Base-by-base conservation (phyloP, 1,140 invertebrate genomes). In the Leptinotarsa lineolata region DNA sequence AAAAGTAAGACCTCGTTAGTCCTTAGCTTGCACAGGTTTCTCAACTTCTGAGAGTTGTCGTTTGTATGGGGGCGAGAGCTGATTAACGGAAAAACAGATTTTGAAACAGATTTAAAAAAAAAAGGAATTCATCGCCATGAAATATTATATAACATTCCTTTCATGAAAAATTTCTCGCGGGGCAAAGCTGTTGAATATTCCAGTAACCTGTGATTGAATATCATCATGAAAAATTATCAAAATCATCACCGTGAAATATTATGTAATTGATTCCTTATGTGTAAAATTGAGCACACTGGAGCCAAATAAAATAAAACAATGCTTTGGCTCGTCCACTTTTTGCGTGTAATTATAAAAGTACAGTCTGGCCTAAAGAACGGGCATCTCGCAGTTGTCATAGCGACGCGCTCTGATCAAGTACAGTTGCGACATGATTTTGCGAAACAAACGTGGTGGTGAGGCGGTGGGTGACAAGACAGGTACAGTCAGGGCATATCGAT, bases 261-360 rank as follows among this genome's bases (percentile, higher is more conserved):
- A 54, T 54, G 48, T 18, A 54, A 54, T 54, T 54, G 48, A 54
- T 54, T 54, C 15, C 15, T 54, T 54, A 54, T 54, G 48, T 54
- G n/a, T 54, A 18, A 54, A 54, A 54, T 16, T 16, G 48, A 54
- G 48, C 48, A 54, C 15, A 18, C 16, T 54, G 48, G 48, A 54
- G n/a, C 48, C 48, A 13, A 54, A 54, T 54, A 30, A 67, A n/a
- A 67, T 46, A 68, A n/a, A 68, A 68, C 67, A 68, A 68, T 45
- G 67, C 67, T 45, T 68, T 45, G 67, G 66, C 71, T 64, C 72
- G 72, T 69, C 72, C 75, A 80, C 75, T 82, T 81, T 82, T 82
- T 81, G 78, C 77, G 77, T 78, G 73, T 81, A 82, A 82, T 82
- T 82, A 82, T 79, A 80, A 82, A 80, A 79, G 79, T 82, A 81